Evolutionary conservation across 2,797 vertebrate species (phyloP), one percentile per base, ranked within the genome.

Genomic region (Semaprochilodus insignis): DNA sequence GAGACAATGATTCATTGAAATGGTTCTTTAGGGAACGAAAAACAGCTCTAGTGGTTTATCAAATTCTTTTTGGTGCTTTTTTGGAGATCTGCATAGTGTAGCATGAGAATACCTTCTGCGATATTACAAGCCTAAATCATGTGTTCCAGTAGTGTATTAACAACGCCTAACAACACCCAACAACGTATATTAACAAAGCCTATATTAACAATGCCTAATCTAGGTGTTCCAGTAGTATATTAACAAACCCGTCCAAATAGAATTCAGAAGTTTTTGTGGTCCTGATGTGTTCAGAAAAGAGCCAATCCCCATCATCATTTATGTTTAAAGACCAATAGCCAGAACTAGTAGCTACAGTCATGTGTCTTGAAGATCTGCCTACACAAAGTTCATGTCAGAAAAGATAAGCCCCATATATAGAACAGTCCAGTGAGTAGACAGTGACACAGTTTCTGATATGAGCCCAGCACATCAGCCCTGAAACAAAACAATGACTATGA

Each of bases 281-380:
- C 10, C 25, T 27, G 23, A 62, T 25, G 23, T 63, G 11, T 31
- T 63, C 23, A 62, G 10, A 62, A 14, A 52, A n/a, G 51, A 66
- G 81, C 79, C 59, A 55, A 21, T 72, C 36, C 74, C 48, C n/a
- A 31, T 19, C 54, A 70, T 76, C 16, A 78, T 87, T 84, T 54
- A 23, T 84, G 85, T 79, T 81, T 54, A 69, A 77, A 48, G 82
- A 69, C 72, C 82, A 67, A 62, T 60, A 81, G 70, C 73, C 62
- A 80, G 16, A 40, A 31, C 34, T 76, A 27, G 74, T 55, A 63
- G n/a, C 25, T 65, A 34, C 14, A 27, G 44, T 81, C 57, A 79
- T 82, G 83, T 17, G 85, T 85, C 70, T 59, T 84, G 4, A 23
- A 70, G 76, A 78, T 73, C 83, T 80, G 23, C 25, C 31, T 31